Evolutionary conservation across 2,113 vertebrate genomes (phyloP).

Genomic region (Atherinomorus stipes): DNA sequence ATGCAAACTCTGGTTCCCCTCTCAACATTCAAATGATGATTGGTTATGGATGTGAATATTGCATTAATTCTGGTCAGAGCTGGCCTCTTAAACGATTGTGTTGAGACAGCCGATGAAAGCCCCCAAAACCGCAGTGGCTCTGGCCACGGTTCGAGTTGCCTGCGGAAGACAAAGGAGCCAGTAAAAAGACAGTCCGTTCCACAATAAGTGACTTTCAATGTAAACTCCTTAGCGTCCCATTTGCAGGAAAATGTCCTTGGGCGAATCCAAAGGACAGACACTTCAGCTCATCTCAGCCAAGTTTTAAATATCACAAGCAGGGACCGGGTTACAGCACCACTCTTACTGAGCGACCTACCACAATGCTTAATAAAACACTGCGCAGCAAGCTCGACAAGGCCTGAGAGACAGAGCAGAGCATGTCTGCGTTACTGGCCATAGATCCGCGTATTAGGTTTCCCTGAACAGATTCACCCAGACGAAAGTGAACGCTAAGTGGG

Average conservation of each 20-base stretch:
- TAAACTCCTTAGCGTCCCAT: slow-evolving; percentile 72
- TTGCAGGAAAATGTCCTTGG: slow-evolving; percentile 83
- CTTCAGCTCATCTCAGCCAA: slow-evolving; percentile 75
- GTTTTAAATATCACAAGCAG: slow-evolving; percentile 79
- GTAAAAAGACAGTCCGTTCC: slow-evolving; percentile 77
- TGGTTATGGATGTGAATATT: slow-evolving; percentile 76
- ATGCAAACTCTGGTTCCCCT: slow-evolving; percentile 73
- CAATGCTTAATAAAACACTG: slow-evolving; percentile 75
- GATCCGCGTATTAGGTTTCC: slow-evolving; percentile 71
- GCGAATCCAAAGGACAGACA: slow-evolving; percentile 75
- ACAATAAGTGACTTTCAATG: slow-evolving; percentile 76
- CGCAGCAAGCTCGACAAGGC: slow-evolving; percentile 64
- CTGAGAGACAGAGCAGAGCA: slow-evolving; percentile 68
- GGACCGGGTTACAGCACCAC: slow-evolving; percentile 62
- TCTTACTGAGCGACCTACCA: slow-evolving; percentile 76
- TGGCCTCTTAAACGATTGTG: slow-evolving; percentile 68
- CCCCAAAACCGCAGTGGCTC: slow-evolving; percentile 75
- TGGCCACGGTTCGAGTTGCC: slow-evolving; percentile 72
- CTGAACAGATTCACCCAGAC: slow-evolving; percentile 60
- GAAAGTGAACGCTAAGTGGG: slow-evolving; percentile 61
- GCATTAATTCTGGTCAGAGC: slow-evolving; percentile 78
- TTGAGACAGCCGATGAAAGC: slow-evolving; percentile 78
- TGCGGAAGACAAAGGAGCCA: slow-evolving; percentile 77
- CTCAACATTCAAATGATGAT: slow-evolving; percentile 58
- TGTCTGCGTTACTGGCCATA: slow-evolving; percentile 56